Evolutionary conservation across 2,888 invertebrate genomes (phyloP).

Genomic region (Zonitis immaculata): DNA sequence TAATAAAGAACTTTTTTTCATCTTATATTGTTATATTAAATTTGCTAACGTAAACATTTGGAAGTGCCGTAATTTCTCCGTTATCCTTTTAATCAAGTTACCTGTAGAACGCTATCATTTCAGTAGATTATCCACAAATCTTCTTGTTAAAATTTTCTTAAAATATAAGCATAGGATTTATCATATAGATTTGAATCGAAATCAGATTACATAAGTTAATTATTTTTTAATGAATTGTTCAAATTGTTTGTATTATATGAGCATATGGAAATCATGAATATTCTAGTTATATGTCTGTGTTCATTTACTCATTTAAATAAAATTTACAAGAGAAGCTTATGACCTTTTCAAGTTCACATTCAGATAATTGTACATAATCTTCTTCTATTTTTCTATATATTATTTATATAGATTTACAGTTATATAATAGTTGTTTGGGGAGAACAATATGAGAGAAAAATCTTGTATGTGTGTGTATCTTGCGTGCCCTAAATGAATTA

Average conservation of each 20-base stretch:
- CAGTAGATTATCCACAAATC: neutral
- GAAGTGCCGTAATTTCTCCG: too few relatives aligned
- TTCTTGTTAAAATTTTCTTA: neutral
- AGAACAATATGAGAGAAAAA: slow-evolving; percentile 15
- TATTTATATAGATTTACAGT: neutral
- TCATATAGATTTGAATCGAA: neutral
- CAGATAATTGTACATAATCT: neutral
- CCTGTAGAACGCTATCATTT: neutral
- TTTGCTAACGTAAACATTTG: too few relatives aligned
- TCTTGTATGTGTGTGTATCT: slow-evolving; percentile 1
- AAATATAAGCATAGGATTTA: neutral
- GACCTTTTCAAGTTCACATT: neutral
- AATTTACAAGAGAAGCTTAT: neutral
- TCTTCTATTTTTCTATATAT: neutral
- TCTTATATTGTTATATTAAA: too few relatives aligned
- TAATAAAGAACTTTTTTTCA: too few relatives aligned
- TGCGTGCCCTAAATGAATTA: slow-evolving; percentile 19
- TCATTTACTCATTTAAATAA: neutral
- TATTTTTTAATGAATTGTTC: neutral
- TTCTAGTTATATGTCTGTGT: too few relatives aligned
- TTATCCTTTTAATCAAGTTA: neutral
- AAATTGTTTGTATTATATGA: neutral
- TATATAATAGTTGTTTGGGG: slow-evolving; percentile 2
- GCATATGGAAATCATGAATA: neutral
- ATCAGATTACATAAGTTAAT: neutral